Conservation (phyloP, 2,888 invertebrate species). For the Tipula helvola region DNA sequence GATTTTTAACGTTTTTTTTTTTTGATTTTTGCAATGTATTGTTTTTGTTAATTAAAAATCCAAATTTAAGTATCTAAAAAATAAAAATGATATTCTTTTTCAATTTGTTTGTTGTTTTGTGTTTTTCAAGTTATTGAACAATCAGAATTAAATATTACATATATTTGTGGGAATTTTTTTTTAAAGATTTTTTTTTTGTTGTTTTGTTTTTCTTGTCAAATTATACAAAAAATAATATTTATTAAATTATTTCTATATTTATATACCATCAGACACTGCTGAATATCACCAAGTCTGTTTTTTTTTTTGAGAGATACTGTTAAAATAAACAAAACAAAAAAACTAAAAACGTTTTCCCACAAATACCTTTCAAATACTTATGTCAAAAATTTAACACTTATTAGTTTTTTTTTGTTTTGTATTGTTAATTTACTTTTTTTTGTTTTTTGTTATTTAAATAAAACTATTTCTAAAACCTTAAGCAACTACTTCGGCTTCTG, state of each 20-base stretch:
- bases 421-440: constrained; percentile 9
- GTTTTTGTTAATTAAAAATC: background rate
- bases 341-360: constrained; percentile 7
- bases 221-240: background rate
- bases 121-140: background rate
- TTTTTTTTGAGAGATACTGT: background rate
- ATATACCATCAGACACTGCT: background rate
- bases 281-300: constrained; percentile 10
- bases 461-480: constrained; percentile 22
- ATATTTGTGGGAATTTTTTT: background rate
- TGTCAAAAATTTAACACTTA: constrained; percentile 6
- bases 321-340: background rate
- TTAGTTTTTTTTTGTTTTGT: background rate
- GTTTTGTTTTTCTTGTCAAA: background rate
- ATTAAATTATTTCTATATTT: constrained; percentile 5
- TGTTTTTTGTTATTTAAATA: constrained; percentile 7
- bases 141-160: background rate
- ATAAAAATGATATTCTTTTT: constrained; percentile 5
- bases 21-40: background rate
- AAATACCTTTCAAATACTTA: constrained; percentile 9
- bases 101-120: background rate
- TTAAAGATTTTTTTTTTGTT: background rate
- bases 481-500: constrained; percentile 36
- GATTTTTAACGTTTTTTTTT: background rate
- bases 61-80: constrained; percentile 9